Conservation (phyloP, 1,140 invertebrate species). For the Leguminivora glycinivorella region DNA sequence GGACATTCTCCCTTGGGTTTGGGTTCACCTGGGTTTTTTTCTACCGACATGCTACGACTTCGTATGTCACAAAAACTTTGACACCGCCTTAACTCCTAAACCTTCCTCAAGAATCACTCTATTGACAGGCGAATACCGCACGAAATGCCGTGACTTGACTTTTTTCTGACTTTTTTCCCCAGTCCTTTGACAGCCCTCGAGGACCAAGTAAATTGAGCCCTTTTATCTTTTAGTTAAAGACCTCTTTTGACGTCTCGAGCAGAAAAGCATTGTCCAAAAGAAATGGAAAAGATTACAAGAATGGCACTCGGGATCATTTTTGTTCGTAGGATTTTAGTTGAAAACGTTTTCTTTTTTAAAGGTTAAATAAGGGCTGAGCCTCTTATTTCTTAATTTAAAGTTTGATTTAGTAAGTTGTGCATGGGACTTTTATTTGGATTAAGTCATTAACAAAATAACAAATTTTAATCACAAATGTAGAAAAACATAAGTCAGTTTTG, state of each 20-base stretch:
- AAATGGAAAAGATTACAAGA: not conserved
- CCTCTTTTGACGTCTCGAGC: not conserved
- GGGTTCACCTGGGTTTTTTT: too few species aligned
- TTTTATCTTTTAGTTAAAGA: not conserved
- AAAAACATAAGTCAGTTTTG: too few species aligned
- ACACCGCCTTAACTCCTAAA: too few species aligned
- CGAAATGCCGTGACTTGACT: too few species aligned
- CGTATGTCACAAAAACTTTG: too few species aligned
- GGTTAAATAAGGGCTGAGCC: not conserved
- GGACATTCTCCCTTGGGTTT: too few species aligned
- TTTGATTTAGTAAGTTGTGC: not conserved
- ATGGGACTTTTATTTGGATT: too few species aligned
- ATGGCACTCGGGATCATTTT: not conserved
- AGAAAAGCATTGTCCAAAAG: slow-evolving; percentile 3
- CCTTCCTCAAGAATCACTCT: too few species aligned
- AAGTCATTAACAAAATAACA: too few species aligned
- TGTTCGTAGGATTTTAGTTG: not conserved
- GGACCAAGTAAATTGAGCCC: not conserved
- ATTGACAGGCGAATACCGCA: too few species aligned
- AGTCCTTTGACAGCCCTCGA: not conserved
- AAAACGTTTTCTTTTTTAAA: not conserved
- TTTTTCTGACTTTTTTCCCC: not conserved
- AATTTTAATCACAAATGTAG: too few species aligned
- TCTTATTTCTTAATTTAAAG: not conserved
- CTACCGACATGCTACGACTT: too few species aligned